Evolutionary conservation across 2,113 vertebrate species (phyloP).

Genomic region (Muntiacus muntjak): DNA sequence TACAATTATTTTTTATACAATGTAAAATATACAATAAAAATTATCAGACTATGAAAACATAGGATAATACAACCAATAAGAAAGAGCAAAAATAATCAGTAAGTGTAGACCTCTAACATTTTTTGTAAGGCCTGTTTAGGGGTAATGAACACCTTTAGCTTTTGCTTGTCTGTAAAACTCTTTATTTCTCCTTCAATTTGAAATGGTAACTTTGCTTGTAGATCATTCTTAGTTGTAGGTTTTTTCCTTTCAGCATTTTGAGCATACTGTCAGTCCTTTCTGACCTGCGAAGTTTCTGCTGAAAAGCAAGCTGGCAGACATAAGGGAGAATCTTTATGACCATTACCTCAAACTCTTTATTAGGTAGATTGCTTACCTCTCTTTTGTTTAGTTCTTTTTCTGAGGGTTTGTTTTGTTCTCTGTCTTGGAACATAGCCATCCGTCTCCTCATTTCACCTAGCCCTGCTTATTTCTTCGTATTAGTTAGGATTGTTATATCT

Average conservation of each 20-base stretch:
- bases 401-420: neutral
- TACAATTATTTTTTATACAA: neutral
- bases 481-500: neutral
- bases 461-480: neutral
- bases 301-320: neutral
- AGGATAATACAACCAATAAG: neutral
- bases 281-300: neutral
- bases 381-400: neutral
- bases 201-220: neutral
- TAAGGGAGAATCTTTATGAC: fast-evolving
- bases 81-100: neutral
- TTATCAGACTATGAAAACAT: neutral
- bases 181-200: neutral
- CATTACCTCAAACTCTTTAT: neutral
- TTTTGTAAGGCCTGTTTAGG: neutral
- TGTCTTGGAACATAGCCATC: neutral
- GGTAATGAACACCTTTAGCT: neutral
- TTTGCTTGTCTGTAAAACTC: neutral
- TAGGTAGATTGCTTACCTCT: neutral
- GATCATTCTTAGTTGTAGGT: neutral
- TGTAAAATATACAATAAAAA: neutral
- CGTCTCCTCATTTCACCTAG: neutral
- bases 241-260: neutral
- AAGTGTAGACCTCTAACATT: neutral
- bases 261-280: neutral